These are phyloP conservation scores for Otus sunia DNA, from an alignment of 2,113 vertebrate genomes.

Conservation along the genomic window DNA sequence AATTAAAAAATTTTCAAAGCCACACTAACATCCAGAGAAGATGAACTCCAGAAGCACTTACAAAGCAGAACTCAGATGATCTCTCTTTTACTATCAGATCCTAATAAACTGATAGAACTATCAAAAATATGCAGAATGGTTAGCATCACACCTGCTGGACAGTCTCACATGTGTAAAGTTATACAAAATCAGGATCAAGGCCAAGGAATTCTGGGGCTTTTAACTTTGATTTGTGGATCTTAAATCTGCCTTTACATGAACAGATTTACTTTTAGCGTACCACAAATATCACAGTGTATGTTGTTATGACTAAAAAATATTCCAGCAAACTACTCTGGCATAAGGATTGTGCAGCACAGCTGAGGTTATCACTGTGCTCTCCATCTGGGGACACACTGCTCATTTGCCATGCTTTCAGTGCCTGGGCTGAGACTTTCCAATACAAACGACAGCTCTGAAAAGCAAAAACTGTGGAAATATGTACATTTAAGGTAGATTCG, in stretches of 20 bases:
- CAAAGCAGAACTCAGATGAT: not conserved
- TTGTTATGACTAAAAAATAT: not conserved
- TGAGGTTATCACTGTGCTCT: not conserved
- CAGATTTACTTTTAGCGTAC: not conserved
- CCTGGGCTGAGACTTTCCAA: not conserved
- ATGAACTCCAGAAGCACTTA: not conserved
- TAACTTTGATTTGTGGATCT: not conserved
- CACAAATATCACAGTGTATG: not conserved
- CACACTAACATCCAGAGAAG: not conserved
- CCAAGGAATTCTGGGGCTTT: not conserved
- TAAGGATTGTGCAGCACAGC: accelerated
- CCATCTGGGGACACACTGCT: not conserved
- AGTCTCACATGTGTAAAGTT: not conserved
- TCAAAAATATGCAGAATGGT: not conserved
- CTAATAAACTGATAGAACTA: not conserved
- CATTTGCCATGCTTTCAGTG: not conserved
- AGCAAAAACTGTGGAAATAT: not conserved
- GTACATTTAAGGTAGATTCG: not conserved
- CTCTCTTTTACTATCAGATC: not conserved
- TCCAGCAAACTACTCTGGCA: not conserved
- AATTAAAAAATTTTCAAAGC: not conserved
- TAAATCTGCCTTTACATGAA: not conserved
- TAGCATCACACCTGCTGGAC: not conserved
- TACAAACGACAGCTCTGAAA: not conserved
- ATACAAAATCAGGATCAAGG: not conserved